A percentile compares a stretch with the other conserved stretches of the same genome.
phyloP scores from a whole-genome alignment of 1,140 invertebrate species.

The Saccostrea glomerata region DNA sequence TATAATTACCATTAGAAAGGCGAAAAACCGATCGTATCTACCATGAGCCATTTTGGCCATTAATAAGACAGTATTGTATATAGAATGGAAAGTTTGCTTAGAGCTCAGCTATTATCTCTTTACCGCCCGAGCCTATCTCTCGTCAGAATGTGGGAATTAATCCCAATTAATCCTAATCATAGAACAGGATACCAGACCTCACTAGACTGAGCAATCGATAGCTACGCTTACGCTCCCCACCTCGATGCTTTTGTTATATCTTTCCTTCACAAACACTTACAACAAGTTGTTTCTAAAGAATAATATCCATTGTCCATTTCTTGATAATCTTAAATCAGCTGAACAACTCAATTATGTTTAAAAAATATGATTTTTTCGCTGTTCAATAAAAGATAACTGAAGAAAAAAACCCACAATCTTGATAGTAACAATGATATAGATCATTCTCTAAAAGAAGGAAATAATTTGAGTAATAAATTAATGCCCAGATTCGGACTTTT shows the following conservation, averaged over 20 bases:
- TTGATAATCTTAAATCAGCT: too few relatives aligned
- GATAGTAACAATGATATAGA: too few relatives aligned
- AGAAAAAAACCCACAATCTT: too few relatives aligned
- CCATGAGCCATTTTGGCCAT: not conserved
- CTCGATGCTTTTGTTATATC: not conserved
- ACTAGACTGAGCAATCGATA: not conserved
- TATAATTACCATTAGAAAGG: constrained; percentile 10
- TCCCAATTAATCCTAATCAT: constrained; percentile 35
- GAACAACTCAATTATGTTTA: too few relatives aligned
- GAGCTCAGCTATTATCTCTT: not conserved
- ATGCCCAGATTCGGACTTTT: not conserved
- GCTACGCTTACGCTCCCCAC: not conserved
- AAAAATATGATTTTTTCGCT: too few relatives aligned
- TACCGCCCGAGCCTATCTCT: not conserved
- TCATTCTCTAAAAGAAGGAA: too few relatives aligned
- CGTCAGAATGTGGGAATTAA: constrained; percentile 12
- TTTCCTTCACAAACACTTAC: too few relatives aligned
- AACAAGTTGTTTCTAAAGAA: too few relatives aligned
- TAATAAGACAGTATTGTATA: not conserved
- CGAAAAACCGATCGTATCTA: not conserved
- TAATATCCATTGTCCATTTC: too few relatives aligned
- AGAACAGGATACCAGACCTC: not conserved
- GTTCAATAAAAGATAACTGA: too few relatives aligned
- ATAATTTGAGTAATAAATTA: not conserved
- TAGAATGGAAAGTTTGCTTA: not conserved